Evolutionary conservation across 2,888 invertebrate genomes (phyloP), one percentile per base, ranked within the genome.

Genomic region (Anoncus sp.): DNA sequence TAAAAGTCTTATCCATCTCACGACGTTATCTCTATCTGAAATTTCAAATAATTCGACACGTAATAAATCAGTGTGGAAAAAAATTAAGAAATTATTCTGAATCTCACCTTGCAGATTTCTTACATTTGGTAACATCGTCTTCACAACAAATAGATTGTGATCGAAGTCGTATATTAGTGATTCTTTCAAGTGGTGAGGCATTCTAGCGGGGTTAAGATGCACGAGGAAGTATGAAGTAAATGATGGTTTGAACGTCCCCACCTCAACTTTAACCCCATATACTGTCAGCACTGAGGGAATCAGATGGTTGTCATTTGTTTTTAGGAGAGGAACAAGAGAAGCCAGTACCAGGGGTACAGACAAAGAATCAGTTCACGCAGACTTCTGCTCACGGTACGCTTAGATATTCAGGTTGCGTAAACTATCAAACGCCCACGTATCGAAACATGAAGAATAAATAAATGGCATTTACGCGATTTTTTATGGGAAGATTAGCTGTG

Each of bases 1-100:
- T 72, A 93, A 81, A 86, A 92, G 93, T 77, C 92, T 91, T 84
- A 93, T 90, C 93, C 93, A 93, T 69, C 91, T 87, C 10, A 92
- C 86, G 0, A 91, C 92, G 76, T 87, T 90, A 79, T 92, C 91
- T 79, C 92, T 91, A 79, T 93, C 93, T 92, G 82, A 35, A 43
- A 31, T 45, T 35, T 60, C 3, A 5, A 9, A 31, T 40, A 55
- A 10, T 18, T 16, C 7, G 18, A 16, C 45, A 20, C 62, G 38
- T 1, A 22, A 18, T 31, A 73, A 5, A 82, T 57, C 35, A 76
- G 71, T 43, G 40, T 45, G 7, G 69, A 45, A 53, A 16, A 51
- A 38, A 16, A 2, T 35, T n/a, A 16, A 45, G 45, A 27, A 3
- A 27, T 9, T n/a, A 24, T 16, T 10, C 10, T n/a, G n/a, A 16